Evolutionary conservation across 2,113 vertebrate species (phyloP).

Genomic region (Struthio camelus): DNA sequence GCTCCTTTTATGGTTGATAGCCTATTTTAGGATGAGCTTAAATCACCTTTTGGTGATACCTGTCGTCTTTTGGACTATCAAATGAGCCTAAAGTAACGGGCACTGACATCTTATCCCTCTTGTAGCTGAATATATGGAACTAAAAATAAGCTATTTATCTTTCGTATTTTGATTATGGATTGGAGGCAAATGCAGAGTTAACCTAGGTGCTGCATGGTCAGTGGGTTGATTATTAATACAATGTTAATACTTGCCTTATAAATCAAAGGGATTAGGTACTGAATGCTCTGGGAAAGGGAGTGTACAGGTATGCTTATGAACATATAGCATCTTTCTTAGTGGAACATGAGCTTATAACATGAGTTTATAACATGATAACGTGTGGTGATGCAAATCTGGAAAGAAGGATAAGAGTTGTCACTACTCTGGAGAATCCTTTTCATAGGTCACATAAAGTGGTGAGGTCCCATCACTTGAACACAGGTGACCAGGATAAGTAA

Average conservation of each 20-base stretch:
- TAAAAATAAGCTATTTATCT: conserved; percentile 4
- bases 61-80: background rate
- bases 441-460: background rate
- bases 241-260: background rate
- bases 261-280: background rate
- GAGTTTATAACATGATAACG: no score
- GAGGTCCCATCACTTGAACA: fast-evolving
- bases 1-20: background rate
- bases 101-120: background rate
- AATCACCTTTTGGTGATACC: background rate
- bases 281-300: background rate
- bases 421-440: background rate
- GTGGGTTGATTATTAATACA: background rate
- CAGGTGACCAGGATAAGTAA: background rate
- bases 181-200: background rate
- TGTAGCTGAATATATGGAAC: background rate
- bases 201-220: background rate
- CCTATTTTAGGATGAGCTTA: background rate
- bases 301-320: background rate
- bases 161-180: background rate
- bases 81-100: background rate
- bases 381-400: background rate
- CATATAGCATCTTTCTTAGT: background rate
- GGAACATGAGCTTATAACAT: fast-evolving
- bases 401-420: background rate